Evolutionary conservation across 1,140 invertebrate genomes (phyloP).

Genomic region (Drosophila novamexicana): DNA sequence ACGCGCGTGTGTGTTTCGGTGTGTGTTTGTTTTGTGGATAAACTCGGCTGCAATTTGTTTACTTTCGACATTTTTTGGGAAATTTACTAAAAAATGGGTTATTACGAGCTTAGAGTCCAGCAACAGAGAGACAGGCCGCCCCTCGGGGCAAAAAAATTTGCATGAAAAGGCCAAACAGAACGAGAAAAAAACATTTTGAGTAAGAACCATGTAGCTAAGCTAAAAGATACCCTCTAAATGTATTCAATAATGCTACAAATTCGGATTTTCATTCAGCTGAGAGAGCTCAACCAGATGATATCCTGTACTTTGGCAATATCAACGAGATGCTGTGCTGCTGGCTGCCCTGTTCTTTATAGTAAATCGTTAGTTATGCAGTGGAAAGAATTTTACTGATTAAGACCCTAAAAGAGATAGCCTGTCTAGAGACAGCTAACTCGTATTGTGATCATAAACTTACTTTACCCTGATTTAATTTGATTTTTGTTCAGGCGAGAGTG

Average conservation of each 20-base stretch:
- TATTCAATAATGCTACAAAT: no score
- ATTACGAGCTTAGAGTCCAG: constrained; percentile 72
- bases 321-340: no score
- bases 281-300: neutral
- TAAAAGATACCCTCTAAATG: constrained; percentile 3
- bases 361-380: no score
- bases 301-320: neutral
- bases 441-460: no score
- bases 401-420: no score
- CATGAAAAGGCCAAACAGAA: constrained; percentile 49
- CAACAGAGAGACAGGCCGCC: constrained; percentile 6
- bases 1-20: constrained; percentile 11
- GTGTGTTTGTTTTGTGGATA: constrained; percentile 55
- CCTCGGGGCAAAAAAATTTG: constrained; percentile 53
- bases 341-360: no score
- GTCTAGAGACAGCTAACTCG: no score
- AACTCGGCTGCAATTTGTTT: constrained; percentile 83
- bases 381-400: no score
- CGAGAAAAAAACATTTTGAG: constrained; percentile 14
- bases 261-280: no score
- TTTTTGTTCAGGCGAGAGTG: no score
- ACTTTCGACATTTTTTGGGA: constrained; percentile 79
- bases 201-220: neutral
- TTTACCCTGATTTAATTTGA: no score
- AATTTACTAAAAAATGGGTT: constrained; percentile 73